phyloP scores from a whole-genome alignment of 2,888 invertebrate genomes.

The Pseudococcus jackbeardsleyi region DNA sequence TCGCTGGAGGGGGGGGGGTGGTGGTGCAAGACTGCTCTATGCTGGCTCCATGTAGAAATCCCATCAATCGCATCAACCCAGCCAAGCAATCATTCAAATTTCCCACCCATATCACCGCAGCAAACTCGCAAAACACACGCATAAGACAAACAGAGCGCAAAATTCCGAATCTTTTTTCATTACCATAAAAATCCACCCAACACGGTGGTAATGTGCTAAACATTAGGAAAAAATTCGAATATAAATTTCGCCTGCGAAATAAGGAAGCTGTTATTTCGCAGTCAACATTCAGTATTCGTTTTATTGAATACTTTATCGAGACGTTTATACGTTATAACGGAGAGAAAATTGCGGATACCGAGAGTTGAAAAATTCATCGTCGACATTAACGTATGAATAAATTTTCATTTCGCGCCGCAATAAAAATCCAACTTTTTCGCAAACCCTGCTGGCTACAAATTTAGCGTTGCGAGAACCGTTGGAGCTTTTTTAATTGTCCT shows the following conservation, averaged over 20 bases:
- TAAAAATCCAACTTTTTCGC: constrained; percentile 2
- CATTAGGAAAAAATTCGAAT: constrained; percentile 8
- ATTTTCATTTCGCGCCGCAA: constrained; percentile 40
- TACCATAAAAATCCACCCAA: not conserved
- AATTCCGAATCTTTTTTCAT: not conserved
- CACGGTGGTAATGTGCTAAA: constrained; percentile 21
- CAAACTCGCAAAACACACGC: not conserved
- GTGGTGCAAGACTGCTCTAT: too few species aligned
- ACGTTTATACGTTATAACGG: constrained; percentile 38
- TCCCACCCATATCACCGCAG: too few species aligned
- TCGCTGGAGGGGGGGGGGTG: too few species aligned
- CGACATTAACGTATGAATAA: constrained; percentile 37
- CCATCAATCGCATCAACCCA: too few species aligned
- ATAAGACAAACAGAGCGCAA: constrained; percentile 1
- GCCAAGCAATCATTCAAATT: too few species aligned
- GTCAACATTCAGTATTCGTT: constrained; percentile 27
- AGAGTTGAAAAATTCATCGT: constrained; percentile 39
- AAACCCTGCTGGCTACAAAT: constrained; percentile 18
- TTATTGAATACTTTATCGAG: constrained; percentile 48
- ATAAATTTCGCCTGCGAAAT: constrained; percentile 15
- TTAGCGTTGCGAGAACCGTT: not conserved
- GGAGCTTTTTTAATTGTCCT: constrained; percentile 20
- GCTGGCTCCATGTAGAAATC: too few species aligned
- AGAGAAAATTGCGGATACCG: constrained; percentile 12
- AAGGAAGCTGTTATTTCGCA: constrained; percentile 27